Conservation (phyloP, 2,888 invertebrate species). For the Lycaena phlaeas region DNA sequence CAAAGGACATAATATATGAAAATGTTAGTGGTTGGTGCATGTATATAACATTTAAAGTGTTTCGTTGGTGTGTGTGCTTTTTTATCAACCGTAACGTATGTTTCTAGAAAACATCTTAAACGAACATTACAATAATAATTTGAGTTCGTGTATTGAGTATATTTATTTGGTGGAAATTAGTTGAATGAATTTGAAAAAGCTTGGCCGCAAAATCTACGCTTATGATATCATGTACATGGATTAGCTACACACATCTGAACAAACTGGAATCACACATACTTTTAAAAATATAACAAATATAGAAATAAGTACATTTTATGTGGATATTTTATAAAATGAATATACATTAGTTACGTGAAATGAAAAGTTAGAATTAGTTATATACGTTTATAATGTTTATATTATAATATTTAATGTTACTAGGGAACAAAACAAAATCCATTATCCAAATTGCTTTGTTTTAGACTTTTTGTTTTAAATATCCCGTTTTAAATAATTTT, state of each 20-base stretch:
- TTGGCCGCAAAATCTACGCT: conserved; percentile 59
- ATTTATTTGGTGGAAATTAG: conserved; percentile 63
- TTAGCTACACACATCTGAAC: conserved; percentile 52
- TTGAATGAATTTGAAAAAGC: conserved; percentile 55
- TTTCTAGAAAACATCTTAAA: conserved; percentile 22
- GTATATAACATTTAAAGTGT: background rate
- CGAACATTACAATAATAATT: conserved; percentile 7
- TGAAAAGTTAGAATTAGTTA: background rate
- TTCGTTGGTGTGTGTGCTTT: background rate
- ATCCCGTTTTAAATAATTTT: too few relatives aligned
- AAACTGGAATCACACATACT: conserved; percentile 10
- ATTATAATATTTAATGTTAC: background rate
- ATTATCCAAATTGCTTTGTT: too few relatives aligned
- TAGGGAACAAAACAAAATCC: background rate
- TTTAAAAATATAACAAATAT: background rate
- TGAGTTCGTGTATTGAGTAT: conserved; percentile 32
- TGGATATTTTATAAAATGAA: too few relatives aligned
- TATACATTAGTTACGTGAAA: background rate
- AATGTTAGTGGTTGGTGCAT: conserved; percentile 6
- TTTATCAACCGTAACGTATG: background rate
- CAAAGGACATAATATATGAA: conserved; percentile 6
- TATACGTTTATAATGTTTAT: background rate
- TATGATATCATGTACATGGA: conserved; percentile 36
- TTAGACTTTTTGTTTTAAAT: background rate
- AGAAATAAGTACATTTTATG: too few relatives aligned